Base-by-base conservation (phyloP, 2,113 vertebrate genomes). In the Ciconia stormi region DNA sequence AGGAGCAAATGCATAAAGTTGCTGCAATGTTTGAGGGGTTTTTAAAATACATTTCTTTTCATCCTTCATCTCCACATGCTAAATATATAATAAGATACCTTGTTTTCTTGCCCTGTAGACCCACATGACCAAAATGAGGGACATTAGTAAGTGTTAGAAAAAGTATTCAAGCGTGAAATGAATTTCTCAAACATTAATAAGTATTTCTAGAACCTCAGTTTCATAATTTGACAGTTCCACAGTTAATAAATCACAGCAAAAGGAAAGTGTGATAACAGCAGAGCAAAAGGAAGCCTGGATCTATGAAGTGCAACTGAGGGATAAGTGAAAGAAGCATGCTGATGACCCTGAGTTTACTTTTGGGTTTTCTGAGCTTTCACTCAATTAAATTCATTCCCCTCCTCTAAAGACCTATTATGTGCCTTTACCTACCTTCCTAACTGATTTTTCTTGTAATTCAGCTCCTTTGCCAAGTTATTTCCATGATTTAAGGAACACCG, bases 181-280 rank as follows among this genome's bases (percentile, higher is more conserved):
- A 98, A 97, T 96, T 97, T 93, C 96, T 95, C 90, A 92, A 97
- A 91, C 92, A 96, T 97, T 97, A 93, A 94, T 50, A 52, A 96
- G 95, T 94, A 97, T 79, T 92, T 96, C 69, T 87, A 87, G 96
- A 96, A 94, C 94, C 90, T 96, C 83, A 70, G 42, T 94, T 95
- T 97, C 92, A 69, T 96, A 84, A 93, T 97, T 93, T 89, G 96
- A 97, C 97, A 95, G 80, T 87, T 97, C 96, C 96, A 95, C 96
- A 97, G 98, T 97, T 97, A 96, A 98, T 98, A 98, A 98, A 97
- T 98, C 97, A 97, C 89, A 93, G 91, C 82, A 63, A 90, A 96
- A 71, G 80, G 95, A 92, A 96, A 93, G 92, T 87, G 92, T 94
- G 84, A 91, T 92, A 97, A 97, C 88, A 96, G 92, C 96, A 86